Evolutionary conservation across 2,797 vertebrate species (phyloP).

Genomic region (Agapornis canus): DNA sequence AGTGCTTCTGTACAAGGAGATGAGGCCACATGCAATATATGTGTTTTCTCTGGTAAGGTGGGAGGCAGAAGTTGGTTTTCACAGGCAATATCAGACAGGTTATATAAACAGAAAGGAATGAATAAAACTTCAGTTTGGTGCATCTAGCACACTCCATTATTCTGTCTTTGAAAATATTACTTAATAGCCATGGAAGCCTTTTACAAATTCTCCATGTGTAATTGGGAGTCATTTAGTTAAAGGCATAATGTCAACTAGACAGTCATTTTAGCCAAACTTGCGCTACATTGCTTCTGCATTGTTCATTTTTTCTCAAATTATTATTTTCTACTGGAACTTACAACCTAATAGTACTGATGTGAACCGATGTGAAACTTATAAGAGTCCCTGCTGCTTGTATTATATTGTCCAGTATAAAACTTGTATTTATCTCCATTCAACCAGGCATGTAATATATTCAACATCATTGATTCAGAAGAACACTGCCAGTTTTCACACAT

Average conservation of each 20-base stretch:
- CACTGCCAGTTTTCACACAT: background rate
- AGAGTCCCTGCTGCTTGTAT: background rate
- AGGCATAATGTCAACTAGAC: background rate
- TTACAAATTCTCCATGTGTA: background rate
- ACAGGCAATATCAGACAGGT: background rate
- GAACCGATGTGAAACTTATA: constrained; percentile 15
- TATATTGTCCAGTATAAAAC: background rate
- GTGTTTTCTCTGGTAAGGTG: background rate
- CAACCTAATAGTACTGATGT: background rate
- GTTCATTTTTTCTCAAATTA: constrained; percentile 1
- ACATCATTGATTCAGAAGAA: background rate
- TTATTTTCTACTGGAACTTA: background rate
- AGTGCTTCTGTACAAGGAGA: background rate
- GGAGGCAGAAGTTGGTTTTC: background rate
- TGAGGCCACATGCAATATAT: background rate
- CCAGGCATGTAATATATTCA: background rate
- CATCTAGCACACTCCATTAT: background rate
- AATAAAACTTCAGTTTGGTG: background rate
- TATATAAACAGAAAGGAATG: background rate
- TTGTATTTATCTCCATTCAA: background rate
- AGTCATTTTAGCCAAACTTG: background rate
- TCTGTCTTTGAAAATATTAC: background rate
- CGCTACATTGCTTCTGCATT: background rate
- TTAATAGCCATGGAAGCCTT: background rate
- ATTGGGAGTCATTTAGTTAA: background rate